Base-by-base conservation (phyloP, 1,140 invertebrate genomes). In the Penaeus indicus region DNA sequence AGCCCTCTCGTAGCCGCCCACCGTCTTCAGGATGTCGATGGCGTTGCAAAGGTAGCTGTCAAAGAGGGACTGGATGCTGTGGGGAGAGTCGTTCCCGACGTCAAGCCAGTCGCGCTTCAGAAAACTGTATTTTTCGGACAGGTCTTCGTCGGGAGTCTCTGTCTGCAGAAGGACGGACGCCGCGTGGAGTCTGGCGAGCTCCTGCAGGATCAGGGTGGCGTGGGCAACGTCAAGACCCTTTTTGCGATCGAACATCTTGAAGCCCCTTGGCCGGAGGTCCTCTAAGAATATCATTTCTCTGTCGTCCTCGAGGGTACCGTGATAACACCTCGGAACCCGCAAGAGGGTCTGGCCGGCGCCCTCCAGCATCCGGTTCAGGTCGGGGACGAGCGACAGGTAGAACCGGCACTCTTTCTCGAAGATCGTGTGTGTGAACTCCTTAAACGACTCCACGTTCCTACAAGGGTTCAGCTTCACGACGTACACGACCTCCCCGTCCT, bases 141-240 rank as follows among this genome's bases (percentile, higher is more conserved):
- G 47, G 47, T 47, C 47, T 32, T 78, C 47, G 21, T 78, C 61
- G 27, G 25, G 25, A 5, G 25, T 38, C 38, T 25, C 38, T 38
- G 38, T 25, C 47, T 88, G 81, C 19, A 78, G 13, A 7, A 88
- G 25, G 27, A 67, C 42, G 0, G 86, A 88, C 10, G 90, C 83
- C 0, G 90, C 86, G 78, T 90, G 90, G 22, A 90, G 83, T 25
- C 75, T 84, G 8, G 81, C 86, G 25, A 86, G 67, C 47, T 90
- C 90, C 13, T 67, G 60, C 60, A 85, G 16, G 22, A 88, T 67
- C 63, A 90, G 77, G 27, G 62, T 38, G n/a, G 82, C 60, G 54
- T 88, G 85, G 3, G 77, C 86, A 63, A 32, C 69, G 54, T 90
- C 86, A 62, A 90, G 75, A 27, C 84, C 83, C 47, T 85, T 85